Base-by-base conservation (phyloP, 2,113 vertebrate species). In the Siniperca chuatsi region DNA sequence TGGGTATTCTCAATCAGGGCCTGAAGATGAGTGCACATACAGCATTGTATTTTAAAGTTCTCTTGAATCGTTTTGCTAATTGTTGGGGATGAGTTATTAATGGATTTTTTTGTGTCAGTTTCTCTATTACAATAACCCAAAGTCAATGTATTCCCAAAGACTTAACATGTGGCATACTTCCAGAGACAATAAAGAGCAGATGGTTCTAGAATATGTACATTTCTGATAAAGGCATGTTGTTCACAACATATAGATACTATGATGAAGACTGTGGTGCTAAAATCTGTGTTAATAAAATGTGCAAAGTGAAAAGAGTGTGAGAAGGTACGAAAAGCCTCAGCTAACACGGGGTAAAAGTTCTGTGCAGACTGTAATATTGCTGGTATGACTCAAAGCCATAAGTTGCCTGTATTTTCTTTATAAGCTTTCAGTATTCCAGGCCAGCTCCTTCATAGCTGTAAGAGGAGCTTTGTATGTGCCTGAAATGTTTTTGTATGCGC, bases 101-200 rank as follows among this genome's bases (percentile, higher is more conserved):
- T 75, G 21, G 25, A 54, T 81, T 72, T 20, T 2, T 21, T 1
- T 57, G 33, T 16, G 0, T 58, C 46, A 12, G 11, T 57, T 76
- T 73, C 20, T 44, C 1, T 18, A 8, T 57, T 78, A 9, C 55
- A 73, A 2, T 37, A 79, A 85, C 48, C 35, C 42, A 61, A 55
- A 64, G 61, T 82, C 74, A 40, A 33, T 68, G 11, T 35, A 55
- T 62, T 76, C 2, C 10, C 54, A 10, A 69, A 44, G 58, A 84
- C 66, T 50, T 78, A 35, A 23, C 71, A 85, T 46, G 21, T 55
- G 50, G 42, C 68, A 12, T 25, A 60, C 18, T 13, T 52, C 65
- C 78, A 88, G 71, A 85, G 80, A 78, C 87, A 84, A 75, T 81
- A 58, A 80, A 81, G 69, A 82, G 35, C 86, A 85, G 68, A 85